Evolutionary conservation across 2,888 invertebrate species (phyloP).

Genomic region (Myopa tessellatipennis): DNA sequence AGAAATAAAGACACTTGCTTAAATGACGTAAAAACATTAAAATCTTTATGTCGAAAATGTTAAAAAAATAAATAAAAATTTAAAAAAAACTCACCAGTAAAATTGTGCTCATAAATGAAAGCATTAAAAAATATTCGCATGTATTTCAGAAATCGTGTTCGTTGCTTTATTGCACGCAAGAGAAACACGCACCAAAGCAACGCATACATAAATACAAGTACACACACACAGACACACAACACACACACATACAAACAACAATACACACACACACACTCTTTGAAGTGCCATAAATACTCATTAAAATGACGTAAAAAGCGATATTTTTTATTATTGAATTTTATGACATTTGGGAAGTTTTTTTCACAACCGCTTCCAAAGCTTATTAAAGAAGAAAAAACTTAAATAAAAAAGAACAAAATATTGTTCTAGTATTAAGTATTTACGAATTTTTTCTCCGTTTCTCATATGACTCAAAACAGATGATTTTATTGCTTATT

Average conservation of each 20-base stretch:
- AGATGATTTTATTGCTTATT: neutral
- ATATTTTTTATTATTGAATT: neutral
- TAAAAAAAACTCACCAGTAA: neutral
- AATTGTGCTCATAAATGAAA: too few species aligned
- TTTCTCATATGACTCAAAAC: neutral
- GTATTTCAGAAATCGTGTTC: too few species aligned
- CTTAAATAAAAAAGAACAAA: constrained; percentile 15
- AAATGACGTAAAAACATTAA: too few species aligned
- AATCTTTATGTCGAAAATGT: too few species aligned
- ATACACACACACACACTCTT: neutral
- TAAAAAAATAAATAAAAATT: too few species aligned
- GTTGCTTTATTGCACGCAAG: too few species aligned
- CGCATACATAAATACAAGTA: too few species aligned
- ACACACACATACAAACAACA: neutral
- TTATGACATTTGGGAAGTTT: constrained; percentile 9
- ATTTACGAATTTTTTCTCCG: neutral
- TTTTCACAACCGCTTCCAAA: neutral
- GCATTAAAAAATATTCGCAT: too few species aligned
- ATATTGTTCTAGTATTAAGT: constrained; percentile 42
- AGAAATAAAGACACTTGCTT: too few species aligned
- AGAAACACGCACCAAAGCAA: too few species aligned
- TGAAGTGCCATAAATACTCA: constrained; percentile 18
- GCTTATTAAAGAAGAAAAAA: constrained; percentile 27
- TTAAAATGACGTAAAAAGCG: constrained; percentile 23
- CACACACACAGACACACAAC: neutral